phyloP scores from a whole-genome alignment of 2,113 vertebrate genomes.

The Nerophis lumbriciformis region DNA sequence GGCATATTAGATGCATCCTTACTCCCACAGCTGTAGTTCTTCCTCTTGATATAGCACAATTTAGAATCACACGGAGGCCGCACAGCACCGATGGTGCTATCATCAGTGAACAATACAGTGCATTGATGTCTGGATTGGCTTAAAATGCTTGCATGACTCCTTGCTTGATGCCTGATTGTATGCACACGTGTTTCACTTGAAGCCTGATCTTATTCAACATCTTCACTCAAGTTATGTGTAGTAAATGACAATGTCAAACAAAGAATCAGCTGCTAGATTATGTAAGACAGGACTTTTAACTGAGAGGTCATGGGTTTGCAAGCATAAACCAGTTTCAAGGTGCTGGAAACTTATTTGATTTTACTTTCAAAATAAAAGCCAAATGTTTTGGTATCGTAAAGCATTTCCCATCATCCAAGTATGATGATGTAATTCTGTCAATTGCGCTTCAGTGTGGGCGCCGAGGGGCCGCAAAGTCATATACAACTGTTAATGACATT shows the following conservation, averaged over 20 bases:
- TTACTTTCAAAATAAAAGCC: constrained; percentile 12
- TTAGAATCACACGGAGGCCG: constrained; percentile 13
- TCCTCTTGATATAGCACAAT: constrained; percentile 32
- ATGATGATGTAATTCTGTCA: too few species aligned
- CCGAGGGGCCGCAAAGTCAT: too few species aligned
- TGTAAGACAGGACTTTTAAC: background rate
- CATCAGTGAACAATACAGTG: background rate
- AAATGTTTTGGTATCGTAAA: too few species aligned
- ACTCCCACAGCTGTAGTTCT: constrained; percentile 16
- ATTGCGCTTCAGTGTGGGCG: too few species aligned
- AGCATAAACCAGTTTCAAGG: background rate
- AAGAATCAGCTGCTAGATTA: constrained; percentile 30
- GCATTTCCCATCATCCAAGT: too few species aligned
- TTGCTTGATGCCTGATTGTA: constrained; percentile 15
- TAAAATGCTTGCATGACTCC: constrained; percentile 21
- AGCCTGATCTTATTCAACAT: background rate
- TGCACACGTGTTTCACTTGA: background rate
- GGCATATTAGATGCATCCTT: constrained; percentile 25
- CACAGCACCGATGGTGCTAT: constrained; percentile 1
- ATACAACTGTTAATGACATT: too few species aligned
- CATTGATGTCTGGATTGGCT: constrained; percentile 18
- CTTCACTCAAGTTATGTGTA: constrained; percentile 2
- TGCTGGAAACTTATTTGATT: background rate
- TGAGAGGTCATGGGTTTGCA: constrained; percentile 28
- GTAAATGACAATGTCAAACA: constrained; percentile 19